Base-by-base conservation (phyloP, 1,140 invertebrate genomes). In the Hormaphis cornu region DNA sequence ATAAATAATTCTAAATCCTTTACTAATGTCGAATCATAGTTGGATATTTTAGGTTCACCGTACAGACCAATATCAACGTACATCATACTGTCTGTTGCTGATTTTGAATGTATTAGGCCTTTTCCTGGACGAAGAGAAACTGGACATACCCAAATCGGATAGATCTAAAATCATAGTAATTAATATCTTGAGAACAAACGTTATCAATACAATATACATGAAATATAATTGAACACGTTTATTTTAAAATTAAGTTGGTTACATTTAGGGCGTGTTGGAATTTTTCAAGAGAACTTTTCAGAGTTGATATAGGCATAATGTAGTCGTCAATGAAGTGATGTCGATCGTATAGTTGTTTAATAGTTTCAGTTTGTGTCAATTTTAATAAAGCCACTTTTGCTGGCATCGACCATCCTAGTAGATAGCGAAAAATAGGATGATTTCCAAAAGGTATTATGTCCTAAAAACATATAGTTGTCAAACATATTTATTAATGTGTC, bases 391-490 rank as follows among this genome's bases (percentile, higher is more conserved):
- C 89, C 9, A 93, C 85, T 77, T 92, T 92, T 1, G 89, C 89
- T 1, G 90, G 90, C 76, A 90, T 85, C 76, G 89, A 78, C 89
- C 89, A 91, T 1, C 89, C 90, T 70, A 90, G 82, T 2, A 89
- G 74, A 40, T 81, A 84, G 5, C 90, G 84, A 78, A 92, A 93
- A 9, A 89, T 42, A 0, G 79, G 71, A 74, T 90, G 83, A 77
- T 93, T 92, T n/a, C 90, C 90, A 78, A 92, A 93, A 6, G 89
- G 86, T 71, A 92, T 86, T 46, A 93, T 91, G 73, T 92, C 88
- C 86, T 89, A 76, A 8, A 84, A 82, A 12, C 42, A 69, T 46
- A 52, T 2, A 22, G 22, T 42, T n/a, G 14, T 8, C 44, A 18
- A 46, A 50, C 3, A 30, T 18, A 33, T 59, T 42, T 30, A 54